Conservation (phyloP, 2,113 vertebrate genomes). For the Nesogale talazaci region DNA sequence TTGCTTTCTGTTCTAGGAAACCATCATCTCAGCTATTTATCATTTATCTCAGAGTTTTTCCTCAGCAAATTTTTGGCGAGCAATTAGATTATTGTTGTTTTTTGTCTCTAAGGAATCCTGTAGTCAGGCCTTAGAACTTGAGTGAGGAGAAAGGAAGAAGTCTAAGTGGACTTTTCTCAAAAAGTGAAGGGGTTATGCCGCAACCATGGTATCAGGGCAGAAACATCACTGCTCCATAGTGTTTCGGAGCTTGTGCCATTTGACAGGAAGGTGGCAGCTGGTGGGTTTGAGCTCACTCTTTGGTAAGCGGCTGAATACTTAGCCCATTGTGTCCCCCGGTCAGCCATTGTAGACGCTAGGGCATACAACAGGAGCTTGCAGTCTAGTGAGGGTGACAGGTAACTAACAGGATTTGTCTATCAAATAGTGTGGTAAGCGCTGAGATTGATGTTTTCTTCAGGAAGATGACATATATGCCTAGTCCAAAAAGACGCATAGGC, state of each 20-base stretch:
- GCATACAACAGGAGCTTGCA: not conserved
- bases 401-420: not conserved
- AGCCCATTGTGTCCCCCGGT: no score
- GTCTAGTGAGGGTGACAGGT: not conserved
- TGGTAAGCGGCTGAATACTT: no score
- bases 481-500: not conserved
- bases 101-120: not conserved
- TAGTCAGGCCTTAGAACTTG: not conserved
- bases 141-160: no score
- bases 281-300: no score
- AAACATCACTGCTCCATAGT: not conserved
- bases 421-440: not conserved
- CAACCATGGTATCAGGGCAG: not conserved
- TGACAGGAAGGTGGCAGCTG: no score
- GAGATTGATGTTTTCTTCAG: not conserved
- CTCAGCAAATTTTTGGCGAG: not conserved
- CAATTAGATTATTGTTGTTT: not conserved
- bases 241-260: no score
- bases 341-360: not conserved
- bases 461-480: accelerated
- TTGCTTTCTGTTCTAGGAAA: not conserved
- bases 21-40: not conserved
- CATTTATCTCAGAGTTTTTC: not conserved
- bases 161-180: not conserved
- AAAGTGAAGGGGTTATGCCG: not conserved